A percentile compares a stretch with the other conserved stretches of the same genome.
phyloP scores from a whole-genome alignment of 2,797 vertebrate genomes.

The Leptodactylus fallax region DNA sequence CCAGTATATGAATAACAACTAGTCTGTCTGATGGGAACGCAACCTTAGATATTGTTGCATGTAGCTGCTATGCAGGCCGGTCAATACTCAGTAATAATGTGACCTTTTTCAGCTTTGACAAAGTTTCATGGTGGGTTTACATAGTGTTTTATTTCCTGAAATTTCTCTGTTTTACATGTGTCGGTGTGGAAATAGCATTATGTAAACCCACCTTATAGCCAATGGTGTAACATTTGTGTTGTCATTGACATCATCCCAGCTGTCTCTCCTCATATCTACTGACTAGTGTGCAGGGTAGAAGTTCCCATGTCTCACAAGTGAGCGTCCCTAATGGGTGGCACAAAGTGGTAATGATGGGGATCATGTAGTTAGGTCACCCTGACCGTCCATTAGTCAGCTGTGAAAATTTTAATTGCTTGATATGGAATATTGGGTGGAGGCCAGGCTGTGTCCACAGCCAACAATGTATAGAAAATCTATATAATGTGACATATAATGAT shows the following conservation, averaged over 20 bases:
- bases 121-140: too few relatives aligned
- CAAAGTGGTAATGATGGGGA: not conserved
- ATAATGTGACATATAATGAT: not conserved
- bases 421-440: not conserved
- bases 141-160: too few relatives aligned
- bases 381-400: not conserved
- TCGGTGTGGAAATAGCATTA: too few relatives aligned
- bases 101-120: not conserved
- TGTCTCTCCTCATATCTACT: not conserved
- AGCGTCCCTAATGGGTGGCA: slow-evolving; percentile 27
- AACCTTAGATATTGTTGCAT: not conserved
- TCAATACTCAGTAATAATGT: not conserved
- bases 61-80: not conserved
- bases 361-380: slow-evolving; percentile 8
- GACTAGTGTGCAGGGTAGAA: not conserved
- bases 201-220: too few relatives aligned
- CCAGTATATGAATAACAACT: not conserved
- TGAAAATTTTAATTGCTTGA: slow-evolving; percentile 12
- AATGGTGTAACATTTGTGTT: not conserved
- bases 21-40: too few relatives aligned
- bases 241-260: slow-evolving; percentile 26
- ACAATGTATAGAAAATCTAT: not conserved
- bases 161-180: too few relatives aligned
- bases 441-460: not conserved
- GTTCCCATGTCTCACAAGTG: slow-evolving; percentile 10